Evolutionary conservation across 2,797 vertebrate genomes (phyloP).

Genomic region (Argyrosomus regius): DNA sequence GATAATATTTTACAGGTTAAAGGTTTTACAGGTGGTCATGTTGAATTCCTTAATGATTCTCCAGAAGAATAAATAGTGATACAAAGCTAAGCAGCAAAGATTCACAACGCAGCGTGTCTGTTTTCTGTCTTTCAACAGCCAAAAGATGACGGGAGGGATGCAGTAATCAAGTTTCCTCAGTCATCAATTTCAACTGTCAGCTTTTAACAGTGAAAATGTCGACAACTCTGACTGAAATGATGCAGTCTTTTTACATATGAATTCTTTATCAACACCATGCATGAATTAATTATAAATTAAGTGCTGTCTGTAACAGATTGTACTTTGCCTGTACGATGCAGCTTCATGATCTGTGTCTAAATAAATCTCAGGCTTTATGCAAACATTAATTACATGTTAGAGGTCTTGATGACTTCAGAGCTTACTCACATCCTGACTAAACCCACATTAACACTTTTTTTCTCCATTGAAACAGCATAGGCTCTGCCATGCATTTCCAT

Average conservation of each 20-base stretch:
- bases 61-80: neutral
- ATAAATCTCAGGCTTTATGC: conserved; percentile 22
- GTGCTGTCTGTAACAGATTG: neutral
- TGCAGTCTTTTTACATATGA: neutral
- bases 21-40: neutral
- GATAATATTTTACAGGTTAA: neutral
- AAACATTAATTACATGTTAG: conserved; percentile 18
- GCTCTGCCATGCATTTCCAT: neutral
- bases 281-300: neutral
- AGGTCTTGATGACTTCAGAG: conserved; percentile 22
- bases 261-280: neutral
- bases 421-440: conserved; percentile 4
- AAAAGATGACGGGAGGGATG: neutral
- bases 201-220: neutral
- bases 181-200: neutral
- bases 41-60: neutral
- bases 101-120: neutral
- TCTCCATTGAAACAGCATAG: neutral
- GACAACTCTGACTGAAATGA: neutral
- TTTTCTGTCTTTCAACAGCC: neutral
- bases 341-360: neutral
- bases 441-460: conserved; percentile 8
- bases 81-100: neutral
- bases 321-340: neutral
- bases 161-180: neutral